Evolutionary conservation across 2,888 invertebrate species (phyloP).

Genomic region (Amphimallon solstitiale): DNA sequence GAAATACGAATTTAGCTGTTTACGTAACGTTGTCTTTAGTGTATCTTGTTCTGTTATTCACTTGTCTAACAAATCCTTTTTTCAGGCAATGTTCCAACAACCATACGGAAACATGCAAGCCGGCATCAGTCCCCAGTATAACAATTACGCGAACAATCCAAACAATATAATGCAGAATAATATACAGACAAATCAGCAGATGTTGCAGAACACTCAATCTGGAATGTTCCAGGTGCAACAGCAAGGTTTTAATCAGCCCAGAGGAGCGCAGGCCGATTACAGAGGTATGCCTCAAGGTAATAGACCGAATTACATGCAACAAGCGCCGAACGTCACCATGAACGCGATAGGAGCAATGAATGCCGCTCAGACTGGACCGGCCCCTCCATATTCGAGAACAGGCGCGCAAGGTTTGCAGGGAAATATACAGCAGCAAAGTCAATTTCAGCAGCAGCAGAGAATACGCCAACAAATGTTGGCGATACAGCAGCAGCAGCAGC

Average conservation of each 20-base stretch:
- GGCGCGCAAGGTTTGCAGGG: constrained; percentile 51
- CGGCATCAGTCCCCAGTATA: constrained; percentile 73
- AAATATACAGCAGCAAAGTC: constrained; percentile 52
- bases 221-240: constrained; percentile 63
- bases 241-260: constrained; percentile 68
- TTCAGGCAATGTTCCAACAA: constrained; percentile 69
- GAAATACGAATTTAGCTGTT: too few species aligned
- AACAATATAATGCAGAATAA: constrained; percentile 55
- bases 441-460: constrained; percentile 63
- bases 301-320: constrained; percentile 67
- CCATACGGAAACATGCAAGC: constrained; percentile 72
- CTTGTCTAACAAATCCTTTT: too few species aligned
- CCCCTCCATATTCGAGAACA: constrained; percentile 80
- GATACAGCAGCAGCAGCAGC: constrained; percentile 75
- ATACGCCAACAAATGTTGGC: constrained; percentile 77
- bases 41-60: too few species aligned
- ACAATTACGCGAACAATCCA: constrained; percentile 68
- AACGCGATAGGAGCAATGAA: constrained; percentile 74
- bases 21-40: too few species aligned
- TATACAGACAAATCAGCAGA: constrained; percentile 59
- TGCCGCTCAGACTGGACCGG: constrained; percentile 69
- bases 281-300: constrained; percentile 59
- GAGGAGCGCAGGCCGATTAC: constrained; percentile 60
- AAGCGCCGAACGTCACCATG: constrained; percentile 88
- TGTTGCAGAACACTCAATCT: constrained; percentile 55